Evolutionary conservation across 2,113 vertebrate species (phyloP).

Genomic region (Burhinus bistriatus): DNA sequence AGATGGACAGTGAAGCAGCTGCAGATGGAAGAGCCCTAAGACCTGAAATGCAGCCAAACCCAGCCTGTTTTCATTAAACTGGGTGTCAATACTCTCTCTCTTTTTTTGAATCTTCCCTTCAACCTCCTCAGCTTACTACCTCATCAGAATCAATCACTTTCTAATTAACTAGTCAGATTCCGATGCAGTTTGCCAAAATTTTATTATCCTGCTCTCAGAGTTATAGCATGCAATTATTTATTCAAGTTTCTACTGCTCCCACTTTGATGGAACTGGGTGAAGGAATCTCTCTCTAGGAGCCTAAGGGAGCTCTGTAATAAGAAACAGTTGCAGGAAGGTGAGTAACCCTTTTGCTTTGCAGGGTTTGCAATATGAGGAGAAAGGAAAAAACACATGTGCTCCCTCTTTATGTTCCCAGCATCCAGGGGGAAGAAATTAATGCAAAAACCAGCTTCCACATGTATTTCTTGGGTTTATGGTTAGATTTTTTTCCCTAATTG

Average conservation of each 20-base stretch:
- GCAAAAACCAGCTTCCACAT: constrained; percentile 3
- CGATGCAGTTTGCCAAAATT: not conserved
- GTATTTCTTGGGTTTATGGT: not conserved
- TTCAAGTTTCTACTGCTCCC: constrained; percentile 34
- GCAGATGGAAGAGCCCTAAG: not conserved
- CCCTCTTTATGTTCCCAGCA: not conserved
- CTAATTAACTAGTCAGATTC: constrained; percentile 28
- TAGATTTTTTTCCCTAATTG: not conserved
- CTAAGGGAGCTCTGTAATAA: constrained; percentile 46
- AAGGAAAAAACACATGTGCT: constrained; percentile 30
- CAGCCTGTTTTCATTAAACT: not conserved
- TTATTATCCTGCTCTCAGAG: not conserved
- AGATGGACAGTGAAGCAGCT: not conserved
- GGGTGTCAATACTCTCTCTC: not conserved
- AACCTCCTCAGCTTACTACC: not conserved
- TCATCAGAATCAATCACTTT: constrained; percentile 33
- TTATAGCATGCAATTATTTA: constrained; percentile 8
- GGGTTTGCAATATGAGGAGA: not conserved
- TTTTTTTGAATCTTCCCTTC: not conserved
- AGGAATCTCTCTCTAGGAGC: constrained; percentile 32
- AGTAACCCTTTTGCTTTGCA: not conserved
- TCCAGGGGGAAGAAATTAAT: constrained; percentile 15
- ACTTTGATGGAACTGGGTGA: constrained; percentile 17
- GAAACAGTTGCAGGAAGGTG: constrained; percentile 41
- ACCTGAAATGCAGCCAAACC: not conserved